Evolutionary conservation across 2,113 vertebrate species (phyloP), one percentile per base, ranked within the genome.

Genomic region (Albula goreensis): DNA sequence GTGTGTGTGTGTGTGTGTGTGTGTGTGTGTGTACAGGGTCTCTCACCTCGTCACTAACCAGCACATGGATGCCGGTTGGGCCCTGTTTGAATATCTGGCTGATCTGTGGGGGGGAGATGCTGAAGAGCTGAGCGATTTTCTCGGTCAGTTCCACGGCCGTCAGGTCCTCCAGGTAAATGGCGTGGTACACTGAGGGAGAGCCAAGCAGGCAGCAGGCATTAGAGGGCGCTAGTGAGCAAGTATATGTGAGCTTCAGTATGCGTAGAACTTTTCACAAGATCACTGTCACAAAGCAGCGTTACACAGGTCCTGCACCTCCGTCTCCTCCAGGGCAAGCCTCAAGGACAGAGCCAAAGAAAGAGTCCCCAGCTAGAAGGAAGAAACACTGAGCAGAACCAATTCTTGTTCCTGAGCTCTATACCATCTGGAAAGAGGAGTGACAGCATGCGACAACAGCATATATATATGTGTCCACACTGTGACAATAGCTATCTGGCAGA

Each of bases 71-170:
- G 12, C 98, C 98, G 0, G 97, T 98, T 0, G 98, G 98, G 0
- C 98, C 98, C 89, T 98, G 98, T 90, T 98, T 98, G 91, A 98
- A 98, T 90, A 99, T 98, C 92, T 99, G 98, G 92, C 96, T 97
- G 92, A 99, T 99, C 91, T 99, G 98, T 25, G 95, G 92, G 49
- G 97, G 96, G 2, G 97, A 98, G 88, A 99, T 99, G 86, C 95
- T 99, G 94, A 99, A 99, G 41, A 99, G 97, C 93, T 97, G 97
- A 19, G 98, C 98, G 12, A 99, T 93, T 93, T 99, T 99, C 89
- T 99, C 97, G 0, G 96, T 96, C 89, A 99, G 94, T 84, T 99
- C 98, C 5, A 94, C 60, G 0, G 96, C 94, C 0, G 96, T 98
- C 89, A 99, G 92, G 49, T 99, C 98, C 92, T 99, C 98, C 91